Evolutionary conservation across 2,888 invertebrate species (phyloP), one percentile per base, ranked within the genome.

Genomic region (Flexamia atlantica): DNA sequence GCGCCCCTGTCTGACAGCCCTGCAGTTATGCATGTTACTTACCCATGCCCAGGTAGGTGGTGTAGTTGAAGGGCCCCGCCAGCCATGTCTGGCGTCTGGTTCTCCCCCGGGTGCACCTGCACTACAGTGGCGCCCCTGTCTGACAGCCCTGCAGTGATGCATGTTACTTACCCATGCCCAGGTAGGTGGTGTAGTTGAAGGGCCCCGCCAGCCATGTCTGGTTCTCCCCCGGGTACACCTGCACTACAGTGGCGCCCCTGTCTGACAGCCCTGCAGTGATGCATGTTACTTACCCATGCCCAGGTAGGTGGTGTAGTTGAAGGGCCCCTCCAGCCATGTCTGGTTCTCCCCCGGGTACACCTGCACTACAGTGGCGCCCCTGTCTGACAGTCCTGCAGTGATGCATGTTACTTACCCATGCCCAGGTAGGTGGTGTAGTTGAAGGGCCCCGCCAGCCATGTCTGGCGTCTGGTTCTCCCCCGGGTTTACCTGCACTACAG

Each of bases 311-410:
- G 87, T 87, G 80, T 84, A 87, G 81, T 87, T 87, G 84, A 87
- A 87, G 10, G 87, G 87, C 1, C 87, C 87, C 79, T 87, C 87
- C 50, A 84, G 84, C 87, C 87, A 87, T 53, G 87, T 86, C 36
- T 86, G 79, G 68, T 87, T 87, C 20, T 83, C 85, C 53, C 72
- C 74, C n/a, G 87, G 86, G 10, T 85, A 81, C 46, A 87, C 85
- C 64, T 87, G 87, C 0, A 87, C 85, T 9, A 86, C 84, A 17
- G 86, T 87, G 0, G 86, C 87, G 32, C 87, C 87, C 23, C 87
- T 76, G 79, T 87, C 87, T 60, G 86, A 81, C 50, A 87, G n/a
- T n/a, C n/a, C n/a, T n/a, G n/a, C n/a, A n/a, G n/a, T n/a, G n/a
- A n/a, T n/a, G n/a, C n/a, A n/a, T n/a, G n/a, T n/a, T n/a, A n/a